Percentiles rank a stretch among this genome's conserved stretches.
These are phyloP conservation scores for Drosophila pruinosa DNA, from an alignment of 1,140 invertebrate genomes.

Conservation along the genomic window DNA sequence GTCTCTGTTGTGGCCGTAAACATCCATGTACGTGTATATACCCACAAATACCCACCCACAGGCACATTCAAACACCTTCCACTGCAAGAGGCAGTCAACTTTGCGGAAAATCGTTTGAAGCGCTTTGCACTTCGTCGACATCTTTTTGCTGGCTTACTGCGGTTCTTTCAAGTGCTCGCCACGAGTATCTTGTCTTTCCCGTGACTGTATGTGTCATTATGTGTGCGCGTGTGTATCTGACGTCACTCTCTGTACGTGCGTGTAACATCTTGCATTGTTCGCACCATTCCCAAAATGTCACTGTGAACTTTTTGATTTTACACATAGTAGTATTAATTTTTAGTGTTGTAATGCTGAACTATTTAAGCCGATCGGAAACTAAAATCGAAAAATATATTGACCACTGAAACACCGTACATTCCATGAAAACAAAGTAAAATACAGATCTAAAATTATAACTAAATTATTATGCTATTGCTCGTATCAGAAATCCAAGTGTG, in stretches of 20 bases:
- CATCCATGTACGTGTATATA: slow-evolving; percentile 40
- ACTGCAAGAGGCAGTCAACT: slow-evolving; percentile 77
- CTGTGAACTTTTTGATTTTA: slow-evolving; percentile 29
- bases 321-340: no score
- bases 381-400: not conserved
- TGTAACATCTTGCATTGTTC: slow-evolving; percentile 57
- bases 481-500: slow-evolving; percentile 64
- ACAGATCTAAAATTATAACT: slow-evolving; percentile 46
- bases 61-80: slow-evolving; percentile 69
- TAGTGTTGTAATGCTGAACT: no score
- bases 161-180: slow-evolving; percentile 45
- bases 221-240: slow-evolving; percentile 12
- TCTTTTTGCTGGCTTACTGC: slow-evolving; percentile 57
- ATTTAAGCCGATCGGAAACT: no score
- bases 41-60: slow-evolving; percentile 31
- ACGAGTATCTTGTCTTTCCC: not conserved
- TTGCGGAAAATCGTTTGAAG: slow-evolving; percentile 81
- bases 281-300: slow-evolving; percentile 54
- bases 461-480: slow-evolving; percentile 51
- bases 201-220: slow-evolving; percentile 10
- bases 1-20: slow-evolving; percentile 68
- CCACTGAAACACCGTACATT: no score
- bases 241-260: slow-evolving; percentile 6
- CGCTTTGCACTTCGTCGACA: slow-evolving; percentile 79
- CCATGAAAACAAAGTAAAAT: not conserved